Percentiles rank a stretch among this genome's conserved stretches.
These are phyloP conservation scores for Lota lota DNA, from an alignment of 2,113 vertebrate species.

Conservation along the genomic window DNA sequence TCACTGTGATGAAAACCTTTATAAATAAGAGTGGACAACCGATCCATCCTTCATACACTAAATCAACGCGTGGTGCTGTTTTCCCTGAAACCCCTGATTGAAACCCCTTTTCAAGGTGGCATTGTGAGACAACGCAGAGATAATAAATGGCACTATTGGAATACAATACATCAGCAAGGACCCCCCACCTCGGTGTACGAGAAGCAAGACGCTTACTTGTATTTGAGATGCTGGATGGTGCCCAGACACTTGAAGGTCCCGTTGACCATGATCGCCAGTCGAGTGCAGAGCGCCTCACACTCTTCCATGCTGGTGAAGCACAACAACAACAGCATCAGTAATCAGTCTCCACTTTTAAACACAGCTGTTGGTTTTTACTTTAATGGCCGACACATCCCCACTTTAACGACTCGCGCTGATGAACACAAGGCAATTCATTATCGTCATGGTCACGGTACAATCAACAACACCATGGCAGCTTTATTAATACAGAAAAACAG, in stretches of 20 bases:
- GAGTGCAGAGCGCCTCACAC: conserved; percentile 93
- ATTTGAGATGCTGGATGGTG: conserved; percentile 95
- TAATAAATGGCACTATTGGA: too few relatives aligned
- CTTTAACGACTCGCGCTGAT: not conserved
- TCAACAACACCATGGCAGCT: conserved; percentile 13
- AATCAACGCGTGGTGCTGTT: too few relatives aligned
- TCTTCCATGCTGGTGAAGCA: conserved; percentile 87
- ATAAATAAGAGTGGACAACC: too few relatives aligned
- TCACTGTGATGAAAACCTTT: too few relatives aligned
- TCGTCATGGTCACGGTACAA: not conserved
- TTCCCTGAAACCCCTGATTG: too few relatives aligned
- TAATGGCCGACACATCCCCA: conserved; percentile 13
- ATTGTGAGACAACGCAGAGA: too few relatives aligned
- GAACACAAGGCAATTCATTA: conserved; percentile 11
- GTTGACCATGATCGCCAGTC: conserved; percentile 95
- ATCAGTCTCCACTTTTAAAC: conserved; percentile 26
- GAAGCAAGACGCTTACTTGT: conserved; percentile 75
- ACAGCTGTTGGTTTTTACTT: conserved; percentile 3
- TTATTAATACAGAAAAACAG: not conserved
- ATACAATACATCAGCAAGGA: too few relatives aligned
- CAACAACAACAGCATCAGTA: not conserved
- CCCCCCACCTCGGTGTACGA: conserved; percentile 82
- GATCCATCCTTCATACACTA: too few relatives aligned
- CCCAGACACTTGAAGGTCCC: conserved; percentile 95
- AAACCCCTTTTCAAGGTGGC: too few relatives aligned